Conservation (phyloP, 2,113 vertebrate species). For the Gambusia affinis region DNA sequence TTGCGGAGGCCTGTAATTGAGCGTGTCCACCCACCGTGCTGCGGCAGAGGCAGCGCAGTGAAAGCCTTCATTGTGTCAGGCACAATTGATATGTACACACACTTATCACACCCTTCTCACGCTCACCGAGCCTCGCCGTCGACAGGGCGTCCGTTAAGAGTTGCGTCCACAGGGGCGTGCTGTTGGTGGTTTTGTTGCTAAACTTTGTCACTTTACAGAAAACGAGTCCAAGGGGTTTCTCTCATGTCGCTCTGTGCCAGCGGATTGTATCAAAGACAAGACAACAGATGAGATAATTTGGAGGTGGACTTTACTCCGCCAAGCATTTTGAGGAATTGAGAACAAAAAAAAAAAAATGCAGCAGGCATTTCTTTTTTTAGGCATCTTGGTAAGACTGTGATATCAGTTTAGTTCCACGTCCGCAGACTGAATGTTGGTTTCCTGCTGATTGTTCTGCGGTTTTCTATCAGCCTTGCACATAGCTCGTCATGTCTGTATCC, state of each 20-base stretch:
- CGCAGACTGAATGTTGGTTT: constrained; percentile 29
- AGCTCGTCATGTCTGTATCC: not conserved
- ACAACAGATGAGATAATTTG: not conserved
- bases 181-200: constrained; percentile 13
- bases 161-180: not conserved
- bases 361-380: not conserved
- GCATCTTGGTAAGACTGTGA: not conserved
- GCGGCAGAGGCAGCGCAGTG: constrained; percentile 61
- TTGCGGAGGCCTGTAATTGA: constrained; percentile 77
- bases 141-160: constrained; percentile 7
- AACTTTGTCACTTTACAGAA: not conserved
- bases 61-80: constrained; percentile 64
- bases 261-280: not conserved
- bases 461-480: constrained; percentile 14
- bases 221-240: not conserved
- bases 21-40: constrained; percentile 76
- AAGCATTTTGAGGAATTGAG: constrained; percentile 2
- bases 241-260: not conserved
- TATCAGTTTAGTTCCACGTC: not conserved
- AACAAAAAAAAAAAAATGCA: not conserved
- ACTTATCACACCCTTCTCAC: constrained; percentile 46
- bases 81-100: constrained; percentile 56
- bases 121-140: constrained; percentile 3
- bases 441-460: constrained; percentile 18
- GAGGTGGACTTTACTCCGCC: not conserved